Evolutionary conservation across 2,888 invertebrate species (phyloP).

Genomic region (Eilema griseolum): DNA sequence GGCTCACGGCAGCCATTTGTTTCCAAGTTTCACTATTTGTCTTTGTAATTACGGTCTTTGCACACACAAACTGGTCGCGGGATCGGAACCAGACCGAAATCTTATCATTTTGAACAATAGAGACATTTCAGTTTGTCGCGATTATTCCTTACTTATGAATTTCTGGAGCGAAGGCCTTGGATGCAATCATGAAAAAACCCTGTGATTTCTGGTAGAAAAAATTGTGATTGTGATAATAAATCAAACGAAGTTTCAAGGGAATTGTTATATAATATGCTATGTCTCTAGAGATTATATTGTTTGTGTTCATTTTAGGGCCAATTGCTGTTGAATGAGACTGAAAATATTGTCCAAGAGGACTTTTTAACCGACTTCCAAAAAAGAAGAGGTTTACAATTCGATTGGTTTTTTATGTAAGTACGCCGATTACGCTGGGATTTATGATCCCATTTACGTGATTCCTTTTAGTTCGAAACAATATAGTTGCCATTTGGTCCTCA

Average conservation of each 20-base stretch:
- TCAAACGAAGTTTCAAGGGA: background rate
- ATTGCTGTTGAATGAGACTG: background rate
- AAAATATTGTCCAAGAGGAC: too few relatives aligned
- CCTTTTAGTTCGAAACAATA: too few relatives aligned
- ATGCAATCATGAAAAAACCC: too few relatives aligned
- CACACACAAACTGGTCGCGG: background rate
- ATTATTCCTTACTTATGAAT: background rate
- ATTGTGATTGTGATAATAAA: too few relatives aligned
- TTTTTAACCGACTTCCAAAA: too few relatives aligned
- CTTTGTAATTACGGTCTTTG: conserved; percentile 8
- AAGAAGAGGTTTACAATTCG: too few relatives aligned
- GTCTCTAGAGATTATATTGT: background rate
- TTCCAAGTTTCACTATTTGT: background rate
- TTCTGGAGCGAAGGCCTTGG: too few relatives aligned
- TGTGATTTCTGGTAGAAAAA: too few relatives aligned
- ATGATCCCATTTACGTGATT: too few relatives aligned
- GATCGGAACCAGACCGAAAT: background rate
- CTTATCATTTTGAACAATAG: background rate
- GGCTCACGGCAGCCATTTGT: conserved; percentile 3
- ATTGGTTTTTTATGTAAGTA: too few relatives aligned
- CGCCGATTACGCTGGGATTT: too few relatives aligned
- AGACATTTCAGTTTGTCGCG: background rate
- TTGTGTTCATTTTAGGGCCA: background rate
- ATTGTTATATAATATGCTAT: background rate
- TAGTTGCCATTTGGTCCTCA: too few relatives aligned